Percentiles rank a stretch among this genome's conserved stretches.
These are phyloP conservation scores for Fragum whitleyi DNA, from an alignment of 2,888 invertebrate genomes.

Conservation along the genomic window DNA sequence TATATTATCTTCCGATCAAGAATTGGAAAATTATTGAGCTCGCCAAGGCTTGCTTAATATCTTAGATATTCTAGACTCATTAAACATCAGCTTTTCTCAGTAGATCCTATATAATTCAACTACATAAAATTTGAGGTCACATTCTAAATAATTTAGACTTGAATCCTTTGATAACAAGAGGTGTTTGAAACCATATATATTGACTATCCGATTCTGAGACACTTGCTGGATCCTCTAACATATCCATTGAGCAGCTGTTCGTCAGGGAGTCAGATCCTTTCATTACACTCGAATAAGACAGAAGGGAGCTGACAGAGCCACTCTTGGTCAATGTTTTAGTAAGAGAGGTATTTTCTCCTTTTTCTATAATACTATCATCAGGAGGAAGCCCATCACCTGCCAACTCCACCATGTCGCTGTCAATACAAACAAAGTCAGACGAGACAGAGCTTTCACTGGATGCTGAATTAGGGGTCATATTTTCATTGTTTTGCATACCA, in stretches of 20 bases:
- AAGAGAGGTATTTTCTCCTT: neutral
- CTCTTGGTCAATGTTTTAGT: slow-evolving; percentile 9
- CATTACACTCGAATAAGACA: slow-evolving; percentile 49
- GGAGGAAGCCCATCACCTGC: neutral
- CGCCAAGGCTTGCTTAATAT: too few relatives aligned
- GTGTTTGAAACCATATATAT: slow-evolving; percentile 75
- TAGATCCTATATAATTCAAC: too few relatives aligned
- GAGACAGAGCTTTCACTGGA: slow-evolving; percentile 45
- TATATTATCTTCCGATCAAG: too few relatives aligned
- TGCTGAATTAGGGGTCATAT: slow-evolving; percentile 2
- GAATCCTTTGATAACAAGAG: slow-evolving; percentile 71
- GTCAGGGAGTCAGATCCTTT: slow-evolving; percentile 4
- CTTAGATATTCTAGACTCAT: too few relatives aligned
- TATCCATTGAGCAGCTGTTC: neutral
- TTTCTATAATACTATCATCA: neutral
- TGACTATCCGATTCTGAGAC: slow-evolving; percentile 30
- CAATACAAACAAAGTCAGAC: slow-evolving; percentile 58
- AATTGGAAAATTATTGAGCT: too few relatives aligned
- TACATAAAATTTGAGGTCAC: too few relatives aligned
- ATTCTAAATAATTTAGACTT: slow-evolving; percentile 10
- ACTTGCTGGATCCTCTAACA: neutral
- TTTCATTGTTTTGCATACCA: slow-evolving; percentile 10
- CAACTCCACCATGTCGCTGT: slow-evolving; percentile 14
- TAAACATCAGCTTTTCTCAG: too few relatives aligned
- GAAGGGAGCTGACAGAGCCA: slow-evolving; percentile 34